Evolutionary conservation across 1,140 invertebrate species (phyloP), one percentile per base, ranked within the genome.

Genomic region (Streblospio benedicti): DNA sequence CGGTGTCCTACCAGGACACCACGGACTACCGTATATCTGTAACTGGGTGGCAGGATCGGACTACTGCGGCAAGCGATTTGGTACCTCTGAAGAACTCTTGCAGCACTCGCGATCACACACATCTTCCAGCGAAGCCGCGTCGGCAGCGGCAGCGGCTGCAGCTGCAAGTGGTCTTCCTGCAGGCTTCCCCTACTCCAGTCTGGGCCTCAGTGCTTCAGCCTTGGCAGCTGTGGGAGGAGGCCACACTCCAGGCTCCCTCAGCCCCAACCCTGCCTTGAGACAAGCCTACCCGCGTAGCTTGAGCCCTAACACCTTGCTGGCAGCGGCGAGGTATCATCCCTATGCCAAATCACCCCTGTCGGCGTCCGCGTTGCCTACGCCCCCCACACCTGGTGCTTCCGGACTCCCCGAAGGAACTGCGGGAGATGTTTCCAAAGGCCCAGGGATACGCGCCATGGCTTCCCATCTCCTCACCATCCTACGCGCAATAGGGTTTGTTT

Each of bases 51-150:
- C 86, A 9, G 91, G 86, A 27, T 78, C 72, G 33, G 92, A 91
- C 64, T 96, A 93, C 69, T 98, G 95, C 72, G 95, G 93, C 33
- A 97, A 97, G 78, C 81, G 92, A 52, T 97, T 94, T 76, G 81
- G 85, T 47, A 89, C 89, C 16, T 93, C 92, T 5, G 93, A 97
- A 51, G 94, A 98, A 77, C 83, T 97, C 1, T 82, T 97, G 18
- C 89, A 92, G 69, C 95, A 98, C 79, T 81, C 97, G 27, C 83
- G 92, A 65, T 93, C 89, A 59, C 94, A 98, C 79, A 96, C 93
- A 0, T 86, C 82, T 65, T 65, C 81, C n/a, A 80, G 85, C 18
- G 75, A 76, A 18, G 64, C 73, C 4, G 75, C 75, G 18, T 81
- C 84, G 20, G 28, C 57, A 38, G 82, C 85, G 14, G 83, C 23